phyloP scores from a whole-genome alignment of 2,797 vertebrate genomes.

The Mormyrus hasselquistii region DNA sequence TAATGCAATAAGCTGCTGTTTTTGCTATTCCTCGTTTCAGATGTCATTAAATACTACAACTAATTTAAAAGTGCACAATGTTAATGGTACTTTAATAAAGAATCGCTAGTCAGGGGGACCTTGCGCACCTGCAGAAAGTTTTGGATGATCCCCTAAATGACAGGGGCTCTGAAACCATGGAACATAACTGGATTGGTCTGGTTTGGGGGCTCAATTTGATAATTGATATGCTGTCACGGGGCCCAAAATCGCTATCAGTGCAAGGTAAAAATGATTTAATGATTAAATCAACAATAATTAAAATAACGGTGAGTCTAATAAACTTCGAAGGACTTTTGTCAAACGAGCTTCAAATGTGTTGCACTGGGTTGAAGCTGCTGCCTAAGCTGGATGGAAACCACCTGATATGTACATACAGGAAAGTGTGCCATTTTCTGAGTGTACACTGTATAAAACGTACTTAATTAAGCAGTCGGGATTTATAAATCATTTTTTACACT shows the following conservation, averaged over 20 bases:
- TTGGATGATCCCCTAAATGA: background rate
- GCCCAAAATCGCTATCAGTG: background rate
- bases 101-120: background rate
- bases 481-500: background rate
- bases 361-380: background rate
- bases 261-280: too few relatives aligned
- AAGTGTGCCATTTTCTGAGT: background rate
- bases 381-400: background rate
- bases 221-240: background rate
- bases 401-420: background rate
- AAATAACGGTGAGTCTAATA: background rate
- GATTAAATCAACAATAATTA: background rate
- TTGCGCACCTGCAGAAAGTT: background rate
- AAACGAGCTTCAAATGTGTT: background rate
- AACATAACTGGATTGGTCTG: background rate
- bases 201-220: background rate
- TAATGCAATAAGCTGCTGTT: background rate
- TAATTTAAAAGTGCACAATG: background rate
- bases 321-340: background rate
- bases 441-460: background rate
- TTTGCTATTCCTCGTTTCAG: background rate
- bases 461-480: background rate
- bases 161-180: background rate
- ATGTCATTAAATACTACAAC: background rate
- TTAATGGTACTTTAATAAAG: background rate